phyloP scores from a whole-genome alignment of 2,113 vertebrate genomes.

The Plecotus auritus region DNA sequence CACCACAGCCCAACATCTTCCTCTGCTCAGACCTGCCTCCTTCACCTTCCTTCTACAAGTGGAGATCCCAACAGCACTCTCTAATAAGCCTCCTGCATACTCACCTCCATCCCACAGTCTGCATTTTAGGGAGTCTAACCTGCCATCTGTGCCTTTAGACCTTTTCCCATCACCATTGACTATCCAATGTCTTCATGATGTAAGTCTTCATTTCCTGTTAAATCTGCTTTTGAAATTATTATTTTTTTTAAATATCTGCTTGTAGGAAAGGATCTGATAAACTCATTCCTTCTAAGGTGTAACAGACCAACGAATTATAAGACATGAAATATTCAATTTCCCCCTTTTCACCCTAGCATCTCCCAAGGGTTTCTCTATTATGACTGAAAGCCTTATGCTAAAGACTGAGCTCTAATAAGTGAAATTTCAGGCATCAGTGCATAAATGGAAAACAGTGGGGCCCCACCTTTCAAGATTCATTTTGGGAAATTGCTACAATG shows the following conservation, averaged over 20 bases:
- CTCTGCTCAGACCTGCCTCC: neutral
- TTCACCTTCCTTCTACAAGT: neutral
- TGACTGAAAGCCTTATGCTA: neutral
- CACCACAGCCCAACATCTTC: neutral
- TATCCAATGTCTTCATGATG: neutral
- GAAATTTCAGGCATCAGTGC: neutral
- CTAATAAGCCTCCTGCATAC: neutral
- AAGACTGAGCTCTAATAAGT: neutral
- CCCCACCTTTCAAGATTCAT: neutral
- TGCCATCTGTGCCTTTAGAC: neutral
- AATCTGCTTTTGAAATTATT: conserved; percentile 1
- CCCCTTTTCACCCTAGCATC: neutral
- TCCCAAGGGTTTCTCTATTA: neutral
- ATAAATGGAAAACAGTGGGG: neutral
- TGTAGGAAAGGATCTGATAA: neutral
- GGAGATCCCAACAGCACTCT: neutral
- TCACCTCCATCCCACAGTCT: neutral
- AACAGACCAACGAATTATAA: neutral
- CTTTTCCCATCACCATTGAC: neutral
- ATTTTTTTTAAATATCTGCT: neutral
- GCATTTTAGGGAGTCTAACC: neutral
- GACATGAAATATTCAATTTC: neutral
- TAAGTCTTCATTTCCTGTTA: neutral
- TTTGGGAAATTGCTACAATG: neutral
- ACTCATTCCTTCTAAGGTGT: neutral